These are phyloP conservation scores for Eulemur macaco DNA, from an alignment of 2,113 vertebrate species.

Conservation along the genomic window DNA sequence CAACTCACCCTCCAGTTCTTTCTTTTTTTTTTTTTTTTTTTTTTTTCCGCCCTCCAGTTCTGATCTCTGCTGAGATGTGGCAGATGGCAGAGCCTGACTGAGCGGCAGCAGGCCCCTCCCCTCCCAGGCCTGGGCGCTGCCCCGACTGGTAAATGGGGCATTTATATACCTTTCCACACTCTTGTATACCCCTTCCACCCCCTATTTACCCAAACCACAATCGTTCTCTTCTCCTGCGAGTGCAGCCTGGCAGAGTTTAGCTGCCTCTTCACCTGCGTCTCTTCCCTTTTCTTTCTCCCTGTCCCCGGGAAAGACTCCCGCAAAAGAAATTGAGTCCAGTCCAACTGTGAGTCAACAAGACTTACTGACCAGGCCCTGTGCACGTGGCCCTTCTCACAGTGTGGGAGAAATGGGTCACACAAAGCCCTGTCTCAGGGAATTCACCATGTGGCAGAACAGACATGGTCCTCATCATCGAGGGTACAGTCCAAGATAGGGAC, in stretches of 20 bases:
- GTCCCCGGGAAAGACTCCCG: background rate
- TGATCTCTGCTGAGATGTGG: conserved; percentile 64
- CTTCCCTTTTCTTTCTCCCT: background rate
- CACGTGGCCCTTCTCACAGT: background rate
- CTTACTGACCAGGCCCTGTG: background rate
- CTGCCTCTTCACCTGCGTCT: background rate
- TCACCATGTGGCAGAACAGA: background rate
- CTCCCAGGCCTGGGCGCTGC: conserved; percentile 63
- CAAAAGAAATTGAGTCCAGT: background rate
- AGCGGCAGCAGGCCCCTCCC: conserved; percentile 61
- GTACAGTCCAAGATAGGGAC: background rate
- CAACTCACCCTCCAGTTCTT: background rate
- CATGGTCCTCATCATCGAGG: background rate
- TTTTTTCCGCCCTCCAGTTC: conserved; percentile 49
- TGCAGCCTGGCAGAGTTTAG: background rate
- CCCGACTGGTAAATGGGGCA: conserved; percentile 32
- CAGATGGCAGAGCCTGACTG: conserved; percentile 79
- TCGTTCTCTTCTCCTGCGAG: background rate
- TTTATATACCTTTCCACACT: background rate
- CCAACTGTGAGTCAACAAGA: background rate
- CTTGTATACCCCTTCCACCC: background rate
- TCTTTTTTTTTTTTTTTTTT: too few species aligned
- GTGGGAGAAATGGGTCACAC: background rate
- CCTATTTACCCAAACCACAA: background rate
- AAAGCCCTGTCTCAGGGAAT: background rate